Evolutionary conservation across 1,140 invertebrate genomes (phyloP).

Genomic region (Magallana ariakensis): DNA sequence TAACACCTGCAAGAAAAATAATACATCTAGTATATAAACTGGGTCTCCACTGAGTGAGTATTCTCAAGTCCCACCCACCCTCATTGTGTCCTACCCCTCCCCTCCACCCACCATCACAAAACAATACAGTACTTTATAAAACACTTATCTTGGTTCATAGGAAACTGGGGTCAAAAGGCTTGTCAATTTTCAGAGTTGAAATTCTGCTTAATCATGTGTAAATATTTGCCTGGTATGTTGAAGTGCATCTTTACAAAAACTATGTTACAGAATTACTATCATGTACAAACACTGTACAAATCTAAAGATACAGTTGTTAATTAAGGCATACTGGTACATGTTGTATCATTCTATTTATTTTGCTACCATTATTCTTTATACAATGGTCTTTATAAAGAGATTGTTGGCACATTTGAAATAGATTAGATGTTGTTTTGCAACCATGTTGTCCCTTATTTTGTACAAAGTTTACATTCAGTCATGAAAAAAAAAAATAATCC

Average conservation of each 20-base stretch:
- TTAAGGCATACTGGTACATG: no score
- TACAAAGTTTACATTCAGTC: neutral
- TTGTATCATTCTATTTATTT: neutral
- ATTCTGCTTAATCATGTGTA: no score
- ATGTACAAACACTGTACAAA: no score
- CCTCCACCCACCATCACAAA: no score
- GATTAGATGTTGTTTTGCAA: constrained; percentile 23
- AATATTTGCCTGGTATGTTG: no score
- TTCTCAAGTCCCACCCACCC: neutral
- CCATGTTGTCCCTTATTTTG: neutral
- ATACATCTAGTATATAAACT: constrained; percentile 38
- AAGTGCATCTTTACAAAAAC: no score
- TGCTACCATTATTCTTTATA: neutral
- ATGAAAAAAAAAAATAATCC: neutral
- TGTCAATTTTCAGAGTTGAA: no score
- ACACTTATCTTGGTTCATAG: no score
- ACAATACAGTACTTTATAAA: no score
- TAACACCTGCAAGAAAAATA: constrained; percentile 45
- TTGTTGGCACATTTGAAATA: constrained; percentile 29
- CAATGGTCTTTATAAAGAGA: constrained; percentile 19
- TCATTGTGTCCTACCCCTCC: neutral
- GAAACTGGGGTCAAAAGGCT: no score
- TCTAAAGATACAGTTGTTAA: no score
- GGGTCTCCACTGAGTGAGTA: constrained; percentile 33
- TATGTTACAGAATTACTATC: no score